These are phyloP conservation scores for Rhagium mordax DNA, from an alignment of 2,888 invertebrate species.

Conservation along the genomic window DNA sequence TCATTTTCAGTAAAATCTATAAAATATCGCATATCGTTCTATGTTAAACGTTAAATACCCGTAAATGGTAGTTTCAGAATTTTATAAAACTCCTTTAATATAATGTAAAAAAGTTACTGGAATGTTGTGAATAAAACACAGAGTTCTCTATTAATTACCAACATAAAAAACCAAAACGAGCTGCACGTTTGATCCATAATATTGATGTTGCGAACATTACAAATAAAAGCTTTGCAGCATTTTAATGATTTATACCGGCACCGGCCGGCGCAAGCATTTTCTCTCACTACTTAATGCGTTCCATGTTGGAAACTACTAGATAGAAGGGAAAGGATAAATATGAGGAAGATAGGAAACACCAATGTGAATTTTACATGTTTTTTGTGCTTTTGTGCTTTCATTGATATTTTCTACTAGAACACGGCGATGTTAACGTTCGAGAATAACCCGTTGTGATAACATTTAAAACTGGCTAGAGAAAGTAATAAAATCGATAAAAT, in stretches of 20 bases:
- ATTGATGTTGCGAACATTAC: background rate
- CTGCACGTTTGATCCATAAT: background rate
- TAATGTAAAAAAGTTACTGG: background rate
- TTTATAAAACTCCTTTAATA: background rate
- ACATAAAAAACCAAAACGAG: background rate
- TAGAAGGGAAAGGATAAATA: too few species aligned
- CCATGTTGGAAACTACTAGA: too few species aligned
- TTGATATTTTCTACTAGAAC: too few species aligned
- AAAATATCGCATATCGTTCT: constrained; percentile 5
- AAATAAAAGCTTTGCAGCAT: background rate
- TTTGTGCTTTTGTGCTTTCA: too few species aligned
- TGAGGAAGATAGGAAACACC: too few species aligned
- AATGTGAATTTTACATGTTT: too few species aligned
- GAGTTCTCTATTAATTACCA: background rate
- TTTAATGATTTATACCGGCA: background rate
- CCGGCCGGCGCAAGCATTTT: background rate
- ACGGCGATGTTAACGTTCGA: too few species aligned
- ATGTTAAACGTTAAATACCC: background rate
- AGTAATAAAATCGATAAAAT: too few species aligned
- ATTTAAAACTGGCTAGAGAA: too few species aligned
- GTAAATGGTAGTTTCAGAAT: constrained; percentile 13
- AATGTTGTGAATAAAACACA: background rate
- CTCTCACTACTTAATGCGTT: too few species aligned
- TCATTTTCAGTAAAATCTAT: constrained; percentile 14
- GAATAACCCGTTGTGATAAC: too few species aligned